phyloP scores from a whole-genome alignment of 2,797 vertebrate species.

The Stomatorhinus walkeri region DNA sequence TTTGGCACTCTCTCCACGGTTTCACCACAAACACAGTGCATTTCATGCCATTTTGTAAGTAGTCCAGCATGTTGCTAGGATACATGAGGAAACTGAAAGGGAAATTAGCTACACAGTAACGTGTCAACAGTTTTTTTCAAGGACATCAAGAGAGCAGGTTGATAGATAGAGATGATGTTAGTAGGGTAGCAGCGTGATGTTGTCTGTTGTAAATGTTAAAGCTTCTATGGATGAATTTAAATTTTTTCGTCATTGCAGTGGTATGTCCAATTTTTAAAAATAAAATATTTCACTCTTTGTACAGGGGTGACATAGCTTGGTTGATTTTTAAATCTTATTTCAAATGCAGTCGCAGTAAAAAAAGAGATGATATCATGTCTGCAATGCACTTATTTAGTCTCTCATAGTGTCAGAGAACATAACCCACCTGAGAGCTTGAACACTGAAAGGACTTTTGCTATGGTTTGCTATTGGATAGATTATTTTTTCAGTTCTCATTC shows the following conservation, averaged over 20 bases:
- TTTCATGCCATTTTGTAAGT: neutral
- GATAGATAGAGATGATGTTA: neutral
- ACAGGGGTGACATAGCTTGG: neutral
- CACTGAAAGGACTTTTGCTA: neutral
- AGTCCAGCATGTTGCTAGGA: neutral
- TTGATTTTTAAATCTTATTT: neutral
- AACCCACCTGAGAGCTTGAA: neutral
- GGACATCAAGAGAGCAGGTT: neutral
- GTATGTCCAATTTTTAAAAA: neutral
- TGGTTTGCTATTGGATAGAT: neutral
- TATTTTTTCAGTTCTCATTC: neutral
- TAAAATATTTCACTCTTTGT: neutral
- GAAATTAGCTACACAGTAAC: constrained; percentile 3
- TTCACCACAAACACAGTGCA: neutral
- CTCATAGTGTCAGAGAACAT: neutral
- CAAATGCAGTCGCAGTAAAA: neutral
- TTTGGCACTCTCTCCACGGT: neutral
- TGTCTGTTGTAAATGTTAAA: neutral
- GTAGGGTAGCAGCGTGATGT: neutral
- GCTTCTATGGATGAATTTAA: neutral
- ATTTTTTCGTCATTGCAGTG: neutral
- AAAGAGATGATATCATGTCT: neutral
- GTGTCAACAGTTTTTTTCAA: neutral
- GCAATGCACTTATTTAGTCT: neutral
- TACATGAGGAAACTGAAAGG: constrained; percentile 9